Evolutionary conservation across 2,888 invertebrate genomes (phyloP).

Genomic region (Drosophila mercatorum): DNA sequence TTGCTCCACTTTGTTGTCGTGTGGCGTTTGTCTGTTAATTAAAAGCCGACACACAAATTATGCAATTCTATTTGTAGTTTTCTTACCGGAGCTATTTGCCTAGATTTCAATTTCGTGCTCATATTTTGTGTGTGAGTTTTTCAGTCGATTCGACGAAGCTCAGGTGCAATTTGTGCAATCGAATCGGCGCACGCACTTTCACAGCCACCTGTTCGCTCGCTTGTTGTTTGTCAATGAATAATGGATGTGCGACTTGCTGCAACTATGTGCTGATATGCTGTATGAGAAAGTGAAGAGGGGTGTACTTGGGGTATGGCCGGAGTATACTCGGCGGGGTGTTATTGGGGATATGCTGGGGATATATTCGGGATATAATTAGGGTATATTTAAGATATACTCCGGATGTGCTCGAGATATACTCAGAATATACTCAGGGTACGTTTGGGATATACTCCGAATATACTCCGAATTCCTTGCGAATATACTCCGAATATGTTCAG

Average conservation of each 20-base stretch:
- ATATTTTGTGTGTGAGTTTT: slow-evolving; percentile 4
- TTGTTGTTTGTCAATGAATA: slow-evolving; percentile 32
- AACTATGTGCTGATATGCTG: slow-evolving; percentile 1
- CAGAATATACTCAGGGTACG: too few species aligned
- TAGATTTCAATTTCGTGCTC: slow-evolving; percentile 24
- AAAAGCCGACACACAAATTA: slow-evolving; percentile 25
- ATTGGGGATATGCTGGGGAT: too few species aligned
- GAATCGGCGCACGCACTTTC: slow-evolving; percentile 34
- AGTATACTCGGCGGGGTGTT: too few species aligned
- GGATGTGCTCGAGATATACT: too few species aligned
- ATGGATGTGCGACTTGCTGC: slow-evolving; percentile 26
- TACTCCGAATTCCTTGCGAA: too few species aligned
- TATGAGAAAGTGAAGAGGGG: background rate
- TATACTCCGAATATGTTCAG: too few species aligned
- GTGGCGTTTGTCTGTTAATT: slow-evolving; percentile 31
- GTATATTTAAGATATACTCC: too few species aligned
- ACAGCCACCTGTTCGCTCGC: slow-evolving; percentile 38
- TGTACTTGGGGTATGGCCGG: background rate
- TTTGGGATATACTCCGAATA: too few species aligned
- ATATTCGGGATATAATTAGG: too few species aligned
- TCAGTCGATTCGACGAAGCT: slow-evolving; percentile 34
- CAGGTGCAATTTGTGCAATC: slow-evolving; percentile 44
- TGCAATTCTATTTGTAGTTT: slow-evolving; percentile 36
- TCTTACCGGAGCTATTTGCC: slow-evolving; percentile 3
- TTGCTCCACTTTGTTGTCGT: slow-evolving; percentile 1